Percentiles rank a stretch among this genome's conserved stretches.
phyloP scores from a whole-genome alignment of 2,797 vertebrate species.

The Siniperca obscura region DNA sequence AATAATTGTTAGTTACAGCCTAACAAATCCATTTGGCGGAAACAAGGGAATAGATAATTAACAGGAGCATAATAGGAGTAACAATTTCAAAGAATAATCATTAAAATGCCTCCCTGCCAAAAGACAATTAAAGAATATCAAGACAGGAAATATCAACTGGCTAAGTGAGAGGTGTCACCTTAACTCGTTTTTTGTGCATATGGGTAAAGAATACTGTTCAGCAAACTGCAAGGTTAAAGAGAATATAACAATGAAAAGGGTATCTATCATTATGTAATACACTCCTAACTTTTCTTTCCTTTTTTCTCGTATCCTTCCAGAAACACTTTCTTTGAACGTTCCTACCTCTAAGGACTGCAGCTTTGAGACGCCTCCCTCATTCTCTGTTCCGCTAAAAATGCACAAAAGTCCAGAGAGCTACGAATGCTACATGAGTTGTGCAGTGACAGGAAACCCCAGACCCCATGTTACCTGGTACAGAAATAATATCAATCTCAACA shows the following conservation, averaged over 20 bases:
- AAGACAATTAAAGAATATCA: not conserved
- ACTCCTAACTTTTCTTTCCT: not conserved
- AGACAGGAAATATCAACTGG: not conserved
- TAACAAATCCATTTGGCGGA: not conserved
- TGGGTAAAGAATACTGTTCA: not conserved
- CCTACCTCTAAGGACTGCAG: slow-evolving; percentile 70
- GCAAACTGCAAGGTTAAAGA: not conserved
- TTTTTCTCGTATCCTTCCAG: slow-evolving; percentile 46
- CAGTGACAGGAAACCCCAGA: slow-evolving; percentile 86
- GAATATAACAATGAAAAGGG: not conserved
- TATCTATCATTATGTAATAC: not conserved
- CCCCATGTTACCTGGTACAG: slow-evolving; percentile 91
- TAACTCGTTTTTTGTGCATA: not conserved
- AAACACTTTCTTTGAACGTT: slow-evolving; percentile 69
- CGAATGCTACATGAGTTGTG: slow-evolving; percentile 92
- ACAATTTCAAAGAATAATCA: not conserved
- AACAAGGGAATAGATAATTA: not conserved
- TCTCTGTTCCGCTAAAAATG: slow-evolving; percentile 86
- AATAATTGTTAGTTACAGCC: not conserved
- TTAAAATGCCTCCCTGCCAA: not conserved
- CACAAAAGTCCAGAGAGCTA: slow-evolving; percentile 87
- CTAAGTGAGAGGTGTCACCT: not conserved
- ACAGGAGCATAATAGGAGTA: not conserved
- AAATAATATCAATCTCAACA: slow-evolving; percentile 86
- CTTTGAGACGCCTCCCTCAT: slow-evolving; percentile 82